Evolutionary conservation across 2,888 invertebrate genomes (phyloP), one percentile per base, ranked within the genome.

Genomic region (Amiota mariae): DNA sequence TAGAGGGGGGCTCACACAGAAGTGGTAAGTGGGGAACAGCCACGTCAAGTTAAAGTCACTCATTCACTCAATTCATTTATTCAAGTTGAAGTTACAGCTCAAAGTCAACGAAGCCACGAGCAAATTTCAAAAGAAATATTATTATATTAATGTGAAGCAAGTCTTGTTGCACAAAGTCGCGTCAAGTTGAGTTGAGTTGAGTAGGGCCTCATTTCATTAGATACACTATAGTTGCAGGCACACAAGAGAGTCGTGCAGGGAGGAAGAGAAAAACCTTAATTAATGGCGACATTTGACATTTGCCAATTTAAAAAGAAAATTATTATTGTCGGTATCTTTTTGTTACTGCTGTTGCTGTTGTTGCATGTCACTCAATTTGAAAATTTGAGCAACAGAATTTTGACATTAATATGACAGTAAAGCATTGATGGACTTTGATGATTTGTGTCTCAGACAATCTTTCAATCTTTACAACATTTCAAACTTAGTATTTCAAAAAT

Each of bases 201-300:
- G 18, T 57, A n/a, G 57, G 20, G 15, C 36, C 63, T 6, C 36
- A 36, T 36, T 36, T 4, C 4, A 36, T 36, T 36, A 36, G 36
- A 36, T 36, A 36, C 36, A 36, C 36, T 36, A 36, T 36, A 36
- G 36, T 36, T 6, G 36, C 36, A 36, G 36, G 36, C 36, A 36
- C 36, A 4, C 6, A 36, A 36, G 3, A 36, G 36, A 36, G 36
- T 36, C 6, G 36, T 36, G 36, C 36, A 36, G 36, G 36, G 36
- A 36, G 36, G 36, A 6, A 36, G 36, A 68, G 51, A 24, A 54
- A 54, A 51, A 54, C 54, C 70, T 73, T 74, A 77, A 78, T 77
- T 80, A 78, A 80, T 75, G 77, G 57, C 61, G 68, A 76, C 75
- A 76, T 78, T 76, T 74, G 66, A 73, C 74, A 79, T 79, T 79